Evolutionary conservation across 2,113 vertebrate species (phyloP).

Genomic region (Mormyrus lacerda): DNA sequence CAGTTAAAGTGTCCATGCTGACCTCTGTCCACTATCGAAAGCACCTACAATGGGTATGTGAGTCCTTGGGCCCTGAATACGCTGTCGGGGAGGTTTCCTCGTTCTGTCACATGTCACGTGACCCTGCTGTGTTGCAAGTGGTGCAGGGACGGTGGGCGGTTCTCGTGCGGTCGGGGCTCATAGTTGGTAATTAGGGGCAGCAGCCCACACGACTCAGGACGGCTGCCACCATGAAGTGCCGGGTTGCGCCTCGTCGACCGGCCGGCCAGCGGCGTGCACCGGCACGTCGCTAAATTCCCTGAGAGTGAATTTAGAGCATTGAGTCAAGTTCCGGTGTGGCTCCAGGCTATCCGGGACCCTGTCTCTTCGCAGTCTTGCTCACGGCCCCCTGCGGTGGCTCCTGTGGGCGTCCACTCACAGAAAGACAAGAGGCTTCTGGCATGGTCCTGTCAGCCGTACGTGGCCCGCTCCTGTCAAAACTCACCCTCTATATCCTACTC

Average conservation of each 20-base stretch:
- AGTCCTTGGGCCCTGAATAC: not conserved
- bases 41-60: not conserved
- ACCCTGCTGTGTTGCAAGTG: not conserved
- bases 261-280: not conserved
- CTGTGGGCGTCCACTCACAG: not conserved
- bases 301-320: not conserved
- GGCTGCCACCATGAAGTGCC: not conserved
- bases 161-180: not conserved
- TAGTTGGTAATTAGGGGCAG: not conserved
- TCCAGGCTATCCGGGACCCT: not conserved
- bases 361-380: not conserved
- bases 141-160: not conserved
- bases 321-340: not conserved
- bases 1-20: not conserved
- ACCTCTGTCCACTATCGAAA: not conserved
- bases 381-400: not conserved
- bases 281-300: not conserved
- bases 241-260: not conserved
- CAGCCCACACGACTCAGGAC: not conserved
- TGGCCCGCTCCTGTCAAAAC: not conserved
- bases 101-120: not conserved
- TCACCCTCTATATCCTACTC: not conserved
- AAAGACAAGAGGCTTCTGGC: not conserved
- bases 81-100: not conserved
- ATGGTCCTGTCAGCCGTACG: not conserved